Evolutionary conservation across 2,797 vertebrate genomes (phyloP).

Genomic region (Petrocephalus sullivani): DNA sequence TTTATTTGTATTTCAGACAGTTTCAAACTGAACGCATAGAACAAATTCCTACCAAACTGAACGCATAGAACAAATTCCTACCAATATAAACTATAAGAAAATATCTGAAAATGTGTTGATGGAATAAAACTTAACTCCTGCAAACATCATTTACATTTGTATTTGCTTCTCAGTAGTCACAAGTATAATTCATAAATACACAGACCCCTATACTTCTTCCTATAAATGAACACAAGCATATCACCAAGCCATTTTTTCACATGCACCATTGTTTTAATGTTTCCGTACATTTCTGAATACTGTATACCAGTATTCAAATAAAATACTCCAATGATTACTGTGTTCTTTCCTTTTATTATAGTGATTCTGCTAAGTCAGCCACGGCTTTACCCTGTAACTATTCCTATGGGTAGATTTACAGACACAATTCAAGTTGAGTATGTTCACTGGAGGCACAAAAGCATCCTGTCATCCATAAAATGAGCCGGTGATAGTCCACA

Average conservation of each 20-base stretch:
- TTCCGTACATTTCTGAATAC: too few relatives aligned
- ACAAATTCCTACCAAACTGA: neutral
- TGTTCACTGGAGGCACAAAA: neutral
- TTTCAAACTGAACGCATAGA: neutral
- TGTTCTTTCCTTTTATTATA: neutral
- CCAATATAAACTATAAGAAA: neutral
- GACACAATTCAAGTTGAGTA: neutral
- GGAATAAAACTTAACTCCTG: neutral
- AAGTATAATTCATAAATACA: neutral
- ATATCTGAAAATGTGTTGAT: neutral
- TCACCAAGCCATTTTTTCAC: too few relatives aligned
- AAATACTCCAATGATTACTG: neutral
- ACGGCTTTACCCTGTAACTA: neutral
- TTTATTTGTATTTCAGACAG: neutral
- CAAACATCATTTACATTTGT: neutral
- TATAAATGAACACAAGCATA: neutral
- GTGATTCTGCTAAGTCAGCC: neutral
- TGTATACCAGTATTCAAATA: too few relatives aligned
- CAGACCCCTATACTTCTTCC: neutral
- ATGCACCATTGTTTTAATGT: too few relatives aligned
- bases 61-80: neutral
- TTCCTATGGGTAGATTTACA: neutral
- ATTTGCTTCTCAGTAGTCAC: neutral
- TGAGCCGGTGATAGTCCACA: neutral
- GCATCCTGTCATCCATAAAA: neutral